Percentiles rank a stretch among this genome's conserved stretches.
These are phyloP conservation scores for Zosterops japonicus DNA, from an alignment of 2,113 vertebrate genomes.

Conservation along the genomic window DNA sequence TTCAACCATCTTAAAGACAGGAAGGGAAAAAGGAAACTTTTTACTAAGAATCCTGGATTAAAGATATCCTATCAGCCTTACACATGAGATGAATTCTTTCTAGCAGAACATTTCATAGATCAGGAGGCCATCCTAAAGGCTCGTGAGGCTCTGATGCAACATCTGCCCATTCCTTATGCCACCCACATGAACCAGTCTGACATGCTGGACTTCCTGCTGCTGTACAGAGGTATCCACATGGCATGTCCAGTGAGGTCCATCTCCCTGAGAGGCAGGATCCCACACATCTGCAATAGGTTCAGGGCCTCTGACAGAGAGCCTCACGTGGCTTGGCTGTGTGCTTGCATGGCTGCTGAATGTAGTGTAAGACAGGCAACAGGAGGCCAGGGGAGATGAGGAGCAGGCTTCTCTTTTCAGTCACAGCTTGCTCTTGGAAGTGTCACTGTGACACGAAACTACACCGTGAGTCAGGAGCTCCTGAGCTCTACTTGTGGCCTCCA, in stretches of 20 bases:
- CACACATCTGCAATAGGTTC: not conserved
- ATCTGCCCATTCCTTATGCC: not conserved
- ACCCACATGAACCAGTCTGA: not conserved
- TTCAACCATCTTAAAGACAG: not conserved
- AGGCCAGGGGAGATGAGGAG: not conserved
- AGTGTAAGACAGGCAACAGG: not conserved
- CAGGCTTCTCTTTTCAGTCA: not conserved
- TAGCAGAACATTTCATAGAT: not conserved
- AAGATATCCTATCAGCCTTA: not conserved
- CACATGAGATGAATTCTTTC: not conserved
- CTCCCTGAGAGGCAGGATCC: not conserved
- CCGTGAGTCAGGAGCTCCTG: not conserved
- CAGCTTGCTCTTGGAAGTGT: not conserved
- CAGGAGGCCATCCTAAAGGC: not conserved
- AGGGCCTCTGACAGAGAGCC: accelerated
- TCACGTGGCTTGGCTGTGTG: not conserved
- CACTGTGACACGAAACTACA: not conserved
- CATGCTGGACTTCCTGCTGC: not conserved
- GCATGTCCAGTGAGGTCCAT: not conserved
- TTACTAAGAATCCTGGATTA: not conserved
- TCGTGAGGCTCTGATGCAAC: not conserved
- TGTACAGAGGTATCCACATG: not conserved
- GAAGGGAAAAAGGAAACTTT: not conserved
- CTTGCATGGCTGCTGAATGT: not conserved
- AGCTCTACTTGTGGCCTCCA: not conserved